Evolutionary conservation across 2,113 vertebrate genomes (phyloP).

Genomic region (Bungarus multicinctus): DNA sequence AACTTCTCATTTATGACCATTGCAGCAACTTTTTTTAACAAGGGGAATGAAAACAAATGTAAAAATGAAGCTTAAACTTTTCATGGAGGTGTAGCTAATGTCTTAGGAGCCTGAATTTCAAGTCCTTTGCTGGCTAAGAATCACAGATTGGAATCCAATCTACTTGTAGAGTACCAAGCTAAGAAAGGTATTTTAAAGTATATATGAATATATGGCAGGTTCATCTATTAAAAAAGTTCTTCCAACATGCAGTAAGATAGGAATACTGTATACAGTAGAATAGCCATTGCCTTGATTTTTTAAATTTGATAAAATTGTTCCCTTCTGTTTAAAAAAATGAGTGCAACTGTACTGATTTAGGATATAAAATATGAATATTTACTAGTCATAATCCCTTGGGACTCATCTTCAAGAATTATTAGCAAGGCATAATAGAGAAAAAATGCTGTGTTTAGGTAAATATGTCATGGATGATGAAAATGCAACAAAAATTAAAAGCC

Average conservation of each 20-base stretch:
- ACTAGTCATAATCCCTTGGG: not conserved
- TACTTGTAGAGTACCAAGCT: not conserved
- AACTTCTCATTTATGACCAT: not conserved
- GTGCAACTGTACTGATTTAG: not conserved
- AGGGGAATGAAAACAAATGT: not conserved
- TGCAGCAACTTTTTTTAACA: not conserved
- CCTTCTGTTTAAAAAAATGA: not conserved
- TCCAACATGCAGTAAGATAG: not conserved
- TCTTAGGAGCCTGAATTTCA: not conserved
- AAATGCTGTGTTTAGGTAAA: slow-evolving; percentile 6
- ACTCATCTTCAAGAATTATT: not conserved
- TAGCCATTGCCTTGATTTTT: not conserved
- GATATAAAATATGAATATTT: not conserved
- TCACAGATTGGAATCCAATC: not conserved
- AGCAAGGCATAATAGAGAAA: slow-evolving; percentile 1
- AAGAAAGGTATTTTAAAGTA: not conserved
- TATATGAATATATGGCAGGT: not conserved
- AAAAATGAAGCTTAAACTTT: not conserved
- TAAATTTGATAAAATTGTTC: not conserved
- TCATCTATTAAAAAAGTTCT: not conserved
- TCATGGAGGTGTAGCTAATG: not conserved
- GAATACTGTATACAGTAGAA: not conserved
- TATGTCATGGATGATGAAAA: not conserved
- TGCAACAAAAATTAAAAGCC: slow-evolving; percentile 13
- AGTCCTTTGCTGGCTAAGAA: not conserved